Evolutionary conservation across 2,113 vertebrate genomes (phyloP), one percentile per base, ranked within the genome.

Genomic region (Nanger granti): DNA sequence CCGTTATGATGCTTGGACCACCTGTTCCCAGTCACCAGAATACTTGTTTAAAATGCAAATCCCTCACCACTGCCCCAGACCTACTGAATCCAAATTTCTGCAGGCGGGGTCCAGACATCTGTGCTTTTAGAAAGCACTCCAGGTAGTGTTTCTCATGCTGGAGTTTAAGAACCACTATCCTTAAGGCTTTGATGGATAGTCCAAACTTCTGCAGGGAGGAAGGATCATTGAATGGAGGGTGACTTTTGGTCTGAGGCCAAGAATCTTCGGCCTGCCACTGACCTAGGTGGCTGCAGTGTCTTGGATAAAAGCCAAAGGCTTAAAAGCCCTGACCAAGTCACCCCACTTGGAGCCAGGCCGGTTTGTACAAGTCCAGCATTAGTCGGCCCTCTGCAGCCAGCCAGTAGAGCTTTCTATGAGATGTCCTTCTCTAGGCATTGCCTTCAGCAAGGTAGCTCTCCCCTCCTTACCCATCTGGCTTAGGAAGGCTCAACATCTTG

Each of bases 211-310:
- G 41, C 31, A 64, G 28, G 12, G 20, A 87, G 17, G 22, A 55
- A 83, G 79, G 28, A 85, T 76, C n/a, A 4, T 20, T 29, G 20
- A 31, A n/a, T 14, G 8, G 54, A 95, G 73, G 29, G 26, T 76
- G 54, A 41, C 76, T 94, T 73, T 73, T 94, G 83, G 41, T 87
- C 66, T 89, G 80, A 97, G 34, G 66, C 60, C 96, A 93, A 49
- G 7, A 91, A 59, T 66, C 76, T 52, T 86, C 11, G 31, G 41
- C 29, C 79, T 94, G 29, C 49, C 1, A 3, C 49, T 34, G 54
- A 28, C 57, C 87, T 73, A 66, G 59, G 87, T 54, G 54, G 34
- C 26, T 66, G 54, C 17, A 17, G 11, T 2, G 20, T 60, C 93
- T 47, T 4, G 3, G 44, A 84, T 54, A 60, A 76, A 47, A 84